Percentiles rank a stretch among this genome's conserved stretches.
Conservation (phyloP, 2,797 vertebrate species). For the Numenius phaeopus region DNA sequence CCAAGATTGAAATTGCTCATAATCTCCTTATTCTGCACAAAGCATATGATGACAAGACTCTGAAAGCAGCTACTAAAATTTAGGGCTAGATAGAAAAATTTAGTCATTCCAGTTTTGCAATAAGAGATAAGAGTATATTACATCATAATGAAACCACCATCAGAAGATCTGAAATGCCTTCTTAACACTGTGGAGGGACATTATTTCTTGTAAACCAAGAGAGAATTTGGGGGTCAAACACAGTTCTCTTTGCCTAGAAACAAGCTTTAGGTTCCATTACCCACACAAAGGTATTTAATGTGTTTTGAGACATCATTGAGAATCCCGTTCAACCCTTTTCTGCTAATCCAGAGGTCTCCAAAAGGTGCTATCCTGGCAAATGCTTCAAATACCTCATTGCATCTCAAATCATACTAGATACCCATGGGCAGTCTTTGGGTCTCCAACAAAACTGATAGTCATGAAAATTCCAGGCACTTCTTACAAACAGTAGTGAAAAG, state of each 20-base stretch:
- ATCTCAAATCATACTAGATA: not conserved
- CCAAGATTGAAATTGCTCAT: not conserved
- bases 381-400: not conserved
- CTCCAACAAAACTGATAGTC: not conserved
- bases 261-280: not conserved
- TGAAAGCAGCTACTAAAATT: not conserved
- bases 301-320: not conserved
- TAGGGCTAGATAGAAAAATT: not conserved
- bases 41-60: not conserved
- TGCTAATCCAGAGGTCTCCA: not conserved
- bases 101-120: not conserved
- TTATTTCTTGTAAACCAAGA: not conserved
- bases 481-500: not conserved
- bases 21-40: slow-evolving; percentile 26
- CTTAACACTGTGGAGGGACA: not conserved
- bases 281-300: not conserved
- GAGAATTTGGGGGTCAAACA: not conserved
- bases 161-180: not conserved
- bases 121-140: not conserved
- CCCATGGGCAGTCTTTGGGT: not conserved
- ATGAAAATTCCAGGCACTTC: not conserved
- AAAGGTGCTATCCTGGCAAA: not conserved
- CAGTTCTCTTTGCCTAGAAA: not conserved
- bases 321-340: not conserved
- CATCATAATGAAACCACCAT: not conserved